Conservation (phyloP, 2,888 invertebrate species). For the Drosophila imparisetae region DNA sequence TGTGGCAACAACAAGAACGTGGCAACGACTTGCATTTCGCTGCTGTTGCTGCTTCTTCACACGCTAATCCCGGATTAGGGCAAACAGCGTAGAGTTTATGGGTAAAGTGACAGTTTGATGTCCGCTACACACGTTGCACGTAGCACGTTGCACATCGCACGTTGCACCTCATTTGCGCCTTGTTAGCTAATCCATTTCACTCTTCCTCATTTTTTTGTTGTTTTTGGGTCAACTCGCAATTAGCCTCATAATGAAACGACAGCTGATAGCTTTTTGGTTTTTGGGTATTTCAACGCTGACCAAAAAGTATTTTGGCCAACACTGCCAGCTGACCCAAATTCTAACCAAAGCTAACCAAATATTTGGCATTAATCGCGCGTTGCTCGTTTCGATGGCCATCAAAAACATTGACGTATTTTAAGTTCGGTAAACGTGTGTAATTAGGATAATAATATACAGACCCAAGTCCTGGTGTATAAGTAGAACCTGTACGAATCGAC, state of each 20-base stretch:
- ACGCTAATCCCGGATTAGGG: conserved; percentile 72
- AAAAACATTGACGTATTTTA: conserved; percentile 9
- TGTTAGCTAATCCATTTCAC: conserved; percentile 63
- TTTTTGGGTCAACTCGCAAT: conserved; percentile 46
- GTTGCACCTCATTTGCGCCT: conserved; percentile 36
- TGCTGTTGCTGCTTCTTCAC: conserved; percentile 17
- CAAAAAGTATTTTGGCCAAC: conserved; percentile 6
- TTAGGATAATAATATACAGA: not conserved
- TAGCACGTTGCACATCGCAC: conserved; percentile 15
- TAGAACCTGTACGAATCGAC: not conserved
- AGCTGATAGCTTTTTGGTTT: conserved; percentile 64
- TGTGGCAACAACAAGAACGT: conserved; percentile 8
- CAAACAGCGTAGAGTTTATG: conserved; percentile 63
- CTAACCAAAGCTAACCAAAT: conserved; percentile 40
- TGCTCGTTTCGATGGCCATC: conserved; percentile 19
- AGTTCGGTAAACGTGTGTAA: conserved; percentile 7
- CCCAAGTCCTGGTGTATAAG: not conserved
- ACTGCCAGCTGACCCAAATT: conserved; percentile 57
- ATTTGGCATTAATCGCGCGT: conserved; percentile 62
- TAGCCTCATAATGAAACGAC: conserved; percentile 67
- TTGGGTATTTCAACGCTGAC: conserved; percentile 56
- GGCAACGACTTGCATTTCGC: conserved; percentile 3
- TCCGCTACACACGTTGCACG: conserved; percentile 9
- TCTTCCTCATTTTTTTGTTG: not conserved
- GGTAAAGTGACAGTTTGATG: conserved; percentile 35